Base-by-base conservation (phyloP, 2,113 vertebrate species). In the Dissostichus mawsoni region DNA sequence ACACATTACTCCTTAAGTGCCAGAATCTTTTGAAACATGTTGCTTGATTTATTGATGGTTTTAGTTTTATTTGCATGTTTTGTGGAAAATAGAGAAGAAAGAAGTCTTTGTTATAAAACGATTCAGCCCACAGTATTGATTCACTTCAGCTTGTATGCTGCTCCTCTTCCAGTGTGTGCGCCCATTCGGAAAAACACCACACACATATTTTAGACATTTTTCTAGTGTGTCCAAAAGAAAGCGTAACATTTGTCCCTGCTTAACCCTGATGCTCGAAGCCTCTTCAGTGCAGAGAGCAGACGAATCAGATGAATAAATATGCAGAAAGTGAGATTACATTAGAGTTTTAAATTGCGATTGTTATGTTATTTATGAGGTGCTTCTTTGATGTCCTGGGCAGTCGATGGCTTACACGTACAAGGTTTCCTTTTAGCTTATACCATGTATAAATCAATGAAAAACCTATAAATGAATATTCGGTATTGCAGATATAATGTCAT, bases 81-180 rank as follows among this genome's bases (percentile, higher is more conserved):
- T 75, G 62, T 63, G 58, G 48, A 68, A 82, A 33, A 23, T 44
- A 77, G 72, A 52, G 82, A 83, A 66, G 33, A 55, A 8, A 55
- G 23, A 70, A 84, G 80, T 79, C 76, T 84, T 47, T 41, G 36
- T 41, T 41, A 5, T 8, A 2, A 67, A 83, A 52, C 45, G 48
- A 78, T 71, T 80, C 73, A 66, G 65, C 58, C 48, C 81, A 63
- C 72, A 67, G 70, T 79, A 69, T 84, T 73, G 78, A 84, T 79
- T 41, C 78, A 55, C 69, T 66, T 66, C 58, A 66, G 55, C 57
- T 12, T 29, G 50, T 56, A 12, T 56, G 45, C 57, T 69, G 29
- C 7, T 23, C 25, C 48, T 74, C 51, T 29, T 64, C 61, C 44
- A 18, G 36, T 7, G 50, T 41, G 36, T 66, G 78, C 72, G 63